Percentiles rank a stretch among this genome's conserved stretches.
Evolutionary conservation across 92 coral and sea anemone species (phyloP).

Genomic region (Epizoanthus ramosus): DNA sequence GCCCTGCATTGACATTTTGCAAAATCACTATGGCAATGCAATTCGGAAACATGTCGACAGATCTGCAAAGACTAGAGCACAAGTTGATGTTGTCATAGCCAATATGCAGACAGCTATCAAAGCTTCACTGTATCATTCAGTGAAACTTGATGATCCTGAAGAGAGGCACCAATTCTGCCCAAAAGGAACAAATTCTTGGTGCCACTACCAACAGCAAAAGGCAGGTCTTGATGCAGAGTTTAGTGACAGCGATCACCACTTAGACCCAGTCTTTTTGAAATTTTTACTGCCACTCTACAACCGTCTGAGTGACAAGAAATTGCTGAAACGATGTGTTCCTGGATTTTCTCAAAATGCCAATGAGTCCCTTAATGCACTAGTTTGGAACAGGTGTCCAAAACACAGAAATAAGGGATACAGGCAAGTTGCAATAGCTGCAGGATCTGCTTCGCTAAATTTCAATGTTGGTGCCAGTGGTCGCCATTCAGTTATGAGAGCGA

Average conservation of each 20-base stretch:
- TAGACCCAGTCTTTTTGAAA: constrained; percentile 45
- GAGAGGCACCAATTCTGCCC: constrained; percentile 55
- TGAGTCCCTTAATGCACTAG: constrained; percentile 35
- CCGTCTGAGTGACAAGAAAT: constrained; percentile 42
- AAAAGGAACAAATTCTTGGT: constrained; percentile 45
- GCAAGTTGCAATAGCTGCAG: constrained; percentile 49
- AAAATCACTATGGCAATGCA: constrained; percentile 26
- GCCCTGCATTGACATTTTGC: constrained; percentile 15
- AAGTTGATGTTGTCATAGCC: background rate
- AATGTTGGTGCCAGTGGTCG: constrained; percentile 41
- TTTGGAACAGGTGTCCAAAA: constrained; percentile 57
- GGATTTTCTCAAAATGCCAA: constrained; percentile 55
- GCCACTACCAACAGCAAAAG: constrained; percentile 30
- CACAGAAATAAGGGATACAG: constrained; percentile 46
- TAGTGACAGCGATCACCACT: constrained; percentile 41
- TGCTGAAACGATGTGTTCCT: constrained; percentile 44
- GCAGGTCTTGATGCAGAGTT: constrained; percentile 28
- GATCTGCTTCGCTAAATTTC: constrained; percentile 42
- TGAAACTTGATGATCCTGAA: constrained; percentile 15
- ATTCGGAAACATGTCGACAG: constrained; percentile 10
- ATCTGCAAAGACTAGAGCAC: constrained; percentile 15
- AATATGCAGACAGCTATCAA: constrained; percentile 15
- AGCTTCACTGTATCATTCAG: constrained; percentile 30
- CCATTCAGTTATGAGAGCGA: constrained; percentile 39
- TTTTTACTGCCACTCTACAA: constrained; percentile 37